Conservation (phyloP, 2,797 vertebrate species). For the Delichon dasypus region DNA sequence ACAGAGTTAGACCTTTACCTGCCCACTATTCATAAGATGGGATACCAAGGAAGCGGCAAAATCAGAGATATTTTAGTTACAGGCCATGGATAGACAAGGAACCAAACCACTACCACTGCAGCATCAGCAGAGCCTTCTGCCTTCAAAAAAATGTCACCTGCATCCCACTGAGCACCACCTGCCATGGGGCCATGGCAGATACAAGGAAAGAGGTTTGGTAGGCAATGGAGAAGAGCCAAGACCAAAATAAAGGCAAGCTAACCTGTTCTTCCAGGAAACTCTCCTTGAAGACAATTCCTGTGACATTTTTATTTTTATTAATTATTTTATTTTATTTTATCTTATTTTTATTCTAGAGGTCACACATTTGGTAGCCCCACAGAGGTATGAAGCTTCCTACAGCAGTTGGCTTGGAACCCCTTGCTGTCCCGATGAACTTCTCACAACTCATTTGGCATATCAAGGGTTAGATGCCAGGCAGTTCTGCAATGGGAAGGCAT, state of each 20-base stretch:
- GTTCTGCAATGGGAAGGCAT: background rate
- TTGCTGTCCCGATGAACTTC: background rate
- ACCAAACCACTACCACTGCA: fast-evolving
- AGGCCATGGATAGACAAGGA: fast-evolving
- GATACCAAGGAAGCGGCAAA: background rate
- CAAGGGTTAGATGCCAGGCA: background rate
- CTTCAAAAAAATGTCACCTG: background rate
- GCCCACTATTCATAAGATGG: background rate
- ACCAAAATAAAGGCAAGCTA: background rate
- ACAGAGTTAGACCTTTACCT: background rate
- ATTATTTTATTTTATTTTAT: background rate
- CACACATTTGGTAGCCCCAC: background rate
- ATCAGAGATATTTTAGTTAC: background rate
- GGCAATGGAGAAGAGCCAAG: background rate
- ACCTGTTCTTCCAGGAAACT: background rate
- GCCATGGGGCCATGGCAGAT: background rate
- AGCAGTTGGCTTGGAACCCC: background rate
- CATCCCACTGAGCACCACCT: background rate
- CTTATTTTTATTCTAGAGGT: background rate
- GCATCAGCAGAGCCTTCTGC: background rate
- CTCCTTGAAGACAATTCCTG: background rate
- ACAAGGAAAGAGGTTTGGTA: background rate
- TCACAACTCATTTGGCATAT: background rate
- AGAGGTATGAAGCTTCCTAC: background rate
- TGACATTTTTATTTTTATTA: background rate